These are phyloP conservation scores for Drosophila kambysellisi DNA, from an alignment of 2,888 invertebrate genomes.

Conservation along the genomic window DNA sequence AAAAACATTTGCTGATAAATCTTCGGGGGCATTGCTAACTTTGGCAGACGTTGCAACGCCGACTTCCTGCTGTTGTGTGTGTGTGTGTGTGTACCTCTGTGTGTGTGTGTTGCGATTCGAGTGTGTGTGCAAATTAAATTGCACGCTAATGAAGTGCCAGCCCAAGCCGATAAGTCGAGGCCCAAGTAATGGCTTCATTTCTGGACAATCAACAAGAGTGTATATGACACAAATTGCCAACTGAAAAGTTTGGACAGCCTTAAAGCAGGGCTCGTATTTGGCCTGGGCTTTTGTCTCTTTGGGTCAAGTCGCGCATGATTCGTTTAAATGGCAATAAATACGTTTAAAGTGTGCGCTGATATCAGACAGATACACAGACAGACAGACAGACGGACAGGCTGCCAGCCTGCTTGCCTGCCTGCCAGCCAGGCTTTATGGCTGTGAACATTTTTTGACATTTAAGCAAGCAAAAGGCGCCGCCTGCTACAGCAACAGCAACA, in stretches of 20 bases:
- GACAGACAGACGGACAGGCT: neutral
- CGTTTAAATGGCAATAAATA: conserved; percentile 65
- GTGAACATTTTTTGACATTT: conserved; percentile 72
- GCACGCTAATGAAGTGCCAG: conserved; percentile 75
- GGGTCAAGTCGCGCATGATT: conserved; percentile 57
- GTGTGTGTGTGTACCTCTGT: conserved; percentile 6
- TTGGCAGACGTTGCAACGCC: conserved; percentile 40
- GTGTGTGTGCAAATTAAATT: conserved; percentile 78
- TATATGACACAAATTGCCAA: conserved; percentile 73
- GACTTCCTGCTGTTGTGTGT: conserved; percentile 64
- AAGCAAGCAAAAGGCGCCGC: conserved; percentile 72
- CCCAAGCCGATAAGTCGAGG: conserved; percentile 29
- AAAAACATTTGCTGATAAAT: conserved; percentile 64
- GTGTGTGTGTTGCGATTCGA: conserved; percentile 25
- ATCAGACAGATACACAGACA: conserved; percentile 42
- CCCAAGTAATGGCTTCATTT: conserved; percentile 53
- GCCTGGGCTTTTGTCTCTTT: conserved; percentile 20
- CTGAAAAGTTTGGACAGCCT: conserved; percentile 48
- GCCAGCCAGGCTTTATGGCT: conserved; percentile 18
- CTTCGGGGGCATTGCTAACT: conserved; percentile 47
- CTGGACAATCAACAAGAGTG: conserved; percentile 39
- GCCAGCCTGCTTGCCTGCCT: neutral
- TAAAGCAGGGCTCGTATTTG: conserved; percentile 14
- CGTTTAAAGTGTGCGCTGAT: conserved; percentile 56
- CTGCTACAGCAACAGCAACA: conserved; percentile 36